Evolutionary conservation across 1,140 invertebrate genomes (phyloP).

Genomic region (Drosophila dunni): DNA sequence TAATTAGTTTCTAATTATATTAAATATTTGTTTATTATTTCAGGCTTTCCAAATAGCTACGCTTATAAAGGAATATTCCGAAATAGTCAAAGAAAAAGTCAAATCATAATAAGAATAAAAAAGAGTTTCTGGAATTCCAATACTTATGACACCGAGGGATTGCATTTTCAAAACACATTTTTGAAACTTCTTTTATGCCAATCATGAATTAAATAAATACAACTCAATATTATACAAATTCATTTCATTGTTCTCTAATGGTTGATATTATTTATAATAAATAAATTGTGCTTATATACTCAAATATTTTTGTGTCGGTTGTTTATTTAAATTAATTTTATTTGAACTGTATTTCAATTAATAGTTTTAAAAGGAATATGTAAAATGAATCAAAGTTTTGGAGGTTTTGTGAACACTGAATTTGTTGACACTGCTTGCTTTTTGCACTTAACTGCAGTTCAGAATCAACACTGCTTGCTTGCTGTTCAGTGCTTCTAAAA

Average conservation of each 20-base stretch:
- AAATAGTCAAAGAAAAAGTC: slow-evolving; percentile 86
- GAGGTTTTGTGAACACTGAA: too few relatives aligned
- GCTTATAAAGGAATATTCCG: slow-evolving; percentile 95
- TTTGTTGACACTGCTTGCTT: too few relatives aligned
- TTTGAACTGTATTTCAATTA: too few relatives aligned
- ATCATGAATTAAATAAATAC: neutral
- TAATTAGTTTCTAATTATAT: neutral
- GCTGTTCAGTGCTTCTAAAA: too few relatives aligned
- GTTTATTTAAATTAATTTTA: neutral
- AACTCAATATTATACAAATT: neutral
- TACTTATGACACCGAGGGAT: neutral
- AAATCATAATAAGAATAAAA: neutral
- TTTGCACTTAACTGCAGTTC: too few relatives aligned
- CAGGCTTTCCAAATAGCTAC: slow-evolving; percentile 97
- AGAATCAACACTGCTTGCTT: too few relatives aligned
- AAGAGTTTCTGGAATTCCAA: neutral
- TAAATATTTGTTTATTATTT: slow-evolving; percentile 46
- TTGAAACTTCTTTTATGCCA: neutral
- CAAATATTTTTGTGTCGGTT: neutral
- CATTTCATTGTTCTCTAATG: neutral
- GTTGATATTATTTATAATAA: neutral
- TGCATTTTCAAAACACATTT: neutral
- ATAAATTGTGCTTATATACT: neutral
- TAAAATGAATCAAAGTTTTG: too few relatives aligned
- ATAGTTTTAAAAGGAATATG: too few relatives aligned